Evolutionary conservation across 2,797 vertebrate genomes (phyloP).

Genomic region (Sebastes taczanowskii): DNA sequence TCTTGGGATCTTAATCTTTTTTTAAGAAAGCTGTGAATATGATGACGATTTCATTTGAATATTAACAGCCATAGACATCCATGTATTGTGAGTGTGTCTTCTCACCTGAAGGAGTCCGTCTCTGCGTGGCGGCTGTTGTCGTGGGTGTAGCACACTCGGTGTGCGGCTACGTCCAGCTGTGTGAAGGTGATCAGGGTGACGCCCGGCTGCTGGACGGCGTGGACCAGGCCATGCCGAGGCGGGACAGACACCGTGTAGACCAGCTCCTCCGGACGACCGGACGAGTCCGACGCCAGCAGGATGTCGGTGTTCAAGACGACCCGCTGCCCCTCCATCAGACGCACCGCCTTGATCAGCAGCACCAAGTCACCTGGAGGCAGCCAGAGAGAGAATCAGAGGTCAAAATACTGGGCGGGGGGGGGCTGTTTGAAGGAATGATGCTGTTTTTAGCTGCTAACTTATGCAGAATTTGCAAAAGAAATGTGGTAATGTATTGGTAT

Average conservation of each 20-base stretch:
- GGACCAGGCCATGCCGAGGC: slow-evolving; percentile 90
- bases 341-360: slow-evolving; percentile 87
- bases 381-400: neutral
- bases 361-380: slow-evolving; percentile 84
- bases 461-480: neutral
- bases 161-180: slow-evolving; percentile 91
- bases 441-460: neutral
- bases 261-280: slow-evolving; percentile 89
- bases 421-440: no score
- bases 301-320: slow-evolving; percentile 93
- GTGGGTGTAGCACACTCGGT: slow-evolving; percentile 85
- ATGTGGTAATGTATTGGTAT: neutral
- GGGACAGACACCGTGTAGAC: slow-evolving; percentile 85
- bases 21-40: neutral
- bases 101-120: slow-evolving; percentile 87
- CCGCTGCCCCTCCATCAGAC: slow-evolving; percentile 91
- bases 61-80: neutral
- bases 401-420: neutral
- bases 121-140: slow-evolving; percentile 85
- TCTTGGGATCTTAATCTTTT: no score
- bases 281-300: slow-evolving; percentile 91
- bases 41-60: neutral
- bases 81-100: neutral
- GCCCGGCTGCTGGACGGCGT: slow-evolving; percentile 87
- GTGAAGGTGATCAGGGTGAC: slow-evolving; percentile 86